These are phyloP conservation scores for Chlorocebus sabaeus DNA, from an alignment of 2,113 vertebrate genomes.

Conservation along the genomic window DNA sequence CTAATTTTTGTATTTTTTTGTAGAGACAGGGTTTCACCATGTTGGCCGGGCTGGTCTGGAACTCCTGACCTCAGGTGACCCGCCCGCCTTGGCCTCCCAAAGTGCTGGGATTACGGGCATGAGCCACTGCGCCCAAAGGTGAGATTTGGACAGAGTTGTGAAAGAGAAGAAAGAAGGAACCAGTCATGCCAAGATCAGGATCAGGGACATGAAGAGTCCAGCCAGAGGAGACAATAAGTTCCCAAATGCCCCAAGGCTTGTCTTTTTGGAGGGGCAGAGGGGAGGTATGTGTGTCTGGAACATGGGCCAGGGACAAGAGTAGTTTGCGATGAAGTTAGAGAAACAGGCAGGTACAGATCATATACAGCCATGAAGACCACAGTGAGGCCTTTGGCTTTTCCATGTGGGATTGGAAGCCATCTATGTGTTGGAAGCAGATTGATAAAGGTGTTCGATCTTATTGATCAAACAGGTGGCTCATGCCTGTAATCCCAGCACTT, in stretches of 20 bases:
- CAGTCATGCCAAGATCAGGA: neutral
- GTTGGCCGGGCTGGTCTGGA: no score
- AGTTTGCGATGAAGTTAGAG: neutral
- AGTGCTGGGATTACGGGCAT: no score
- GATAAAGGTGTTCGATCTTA: neutral
- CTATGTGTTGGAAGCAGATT: neutral
- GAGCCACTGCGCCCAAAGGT: neutral
- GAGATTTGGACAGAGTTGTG: neutral
- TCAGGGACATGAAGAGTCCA: neutral
- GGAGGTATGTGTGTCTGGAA: neutral
- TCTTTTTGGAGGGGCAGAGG: neutral
- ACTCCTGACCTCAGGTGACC: no score
- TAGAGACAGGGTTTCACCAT: no score
- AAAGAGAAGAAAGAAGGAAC: neutral
- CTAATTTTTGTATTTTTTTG: no score
- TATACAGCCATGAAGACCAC: neutral
- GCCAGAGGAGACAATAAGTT: neutral
- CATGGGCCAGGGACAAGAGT: neutral
- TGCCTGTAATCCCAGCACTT: no score
- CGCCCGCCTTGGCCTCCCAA: no score
- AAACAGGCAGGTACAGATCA: neutral
- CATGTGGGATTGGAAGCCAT: neutral
- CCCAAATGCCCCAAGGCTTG: neutral
- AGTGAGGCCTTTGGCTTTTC: neutral
- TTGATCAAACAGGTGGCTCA: neutral